Evolutionary conservation across 2,797 vertebrate genomes (phyloP).

Genomic region (Falco novaeseelandiae): DNA sequence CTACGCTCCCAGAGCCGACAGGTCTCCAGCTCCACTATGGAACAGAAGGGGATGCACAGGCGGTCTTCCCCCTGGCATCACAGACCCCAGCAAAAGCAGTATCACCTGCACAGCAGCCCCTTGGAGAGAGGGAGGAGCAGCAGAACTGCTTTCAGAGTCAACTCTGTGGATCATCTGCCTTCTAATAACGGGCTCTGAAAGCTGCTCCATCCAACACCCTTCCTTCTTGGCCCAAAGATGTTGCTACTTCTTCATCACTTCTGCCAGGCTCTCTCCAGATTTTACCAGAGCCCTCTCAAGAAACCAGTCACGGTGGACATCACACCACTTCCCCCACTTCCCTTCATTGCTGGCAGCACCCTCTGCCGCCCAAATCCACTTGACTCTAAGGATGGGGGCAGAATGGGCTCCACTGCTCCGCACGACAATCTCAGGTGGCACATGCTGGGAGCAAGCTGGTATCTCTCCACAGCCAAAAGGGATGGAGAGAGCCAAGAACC

Average conservation of each 20-base stretch:
- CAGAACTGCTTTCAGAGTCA: not conserved
- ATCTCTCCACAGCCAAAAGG: not conserved
- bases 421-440: not conserved
- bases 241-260: not conserved
- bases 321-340: not conserved
- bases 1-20: not conserved
- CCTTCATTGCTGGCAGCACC: not conserved
- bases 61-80: not conserved
- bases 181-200: not conserved
- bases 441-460: not conserved
- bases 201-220: not conserved
- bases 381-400: not conserved
- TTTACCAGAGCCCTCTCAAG: not conserved
- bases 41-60: not conserved
- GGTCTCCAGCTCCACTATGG: not conserved
- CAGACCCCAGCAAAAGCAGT: not conserved
- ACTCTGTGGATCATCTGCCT: not conserved
- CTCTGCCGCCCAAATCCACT: not conserved
- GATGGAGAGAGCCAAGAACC: not conserved
- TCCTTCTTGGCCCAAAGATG: not conserved
- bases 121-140: not conserved
- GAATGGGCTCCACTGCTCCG: not conserved
- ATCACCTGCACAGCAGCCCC: not conserved
- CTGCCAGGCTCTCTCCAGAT: not conserved
- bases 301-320: not conserved